Evolutionary conservation across 2,888 invertebrate genomes (phyloP).

Genomic region (Pemphredon lugubris): DNA sequence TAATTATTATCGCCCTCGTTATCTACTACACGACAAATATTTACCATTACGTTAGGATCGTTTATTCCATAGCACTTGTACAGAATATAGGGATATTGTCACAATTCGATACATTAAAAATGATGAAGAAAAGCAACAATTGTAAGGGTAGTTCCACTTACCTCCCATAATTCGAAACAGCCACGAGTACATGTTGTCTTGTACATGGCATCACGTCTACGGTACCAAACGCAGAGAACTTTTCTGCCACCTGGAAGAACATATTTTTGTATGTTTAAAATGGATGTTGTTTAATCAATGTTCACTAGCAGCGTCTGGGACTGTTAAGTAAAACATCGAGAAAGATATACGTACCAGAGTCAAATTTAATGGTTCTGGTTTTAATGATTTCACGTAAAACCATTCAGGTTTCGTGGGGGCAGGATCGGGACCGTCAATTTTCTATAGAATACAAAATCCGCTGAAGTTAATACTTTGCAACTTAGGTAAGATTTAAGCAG

Average conservation of each 20-base stretch:
- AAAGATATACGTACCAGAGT: slow-evolving; percentile 30
- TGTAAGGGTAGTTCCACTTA: slow-evolving; percentile 79
- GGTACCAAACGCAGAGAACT: slow-evolving; percentile 84
- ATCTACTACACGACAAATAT: too few species aligned
- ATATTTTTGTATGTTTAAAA: neutral
- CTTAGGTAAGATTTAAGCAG: too few species aligned
- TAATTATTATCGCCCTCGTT: neutral
- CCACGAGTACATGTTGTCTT: slow-evolving; percentile 83
- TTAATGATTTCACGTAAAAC: slow-evolving; percentile 80
- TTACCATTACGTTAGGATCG: too few species aligned
- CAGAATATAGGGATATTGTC: too few species aligned
- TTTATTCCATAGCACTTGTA: too few species aligned
- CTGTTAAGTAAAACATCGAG: neutral
- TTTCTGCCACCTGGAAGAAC: slow-evolving; percentile 82
- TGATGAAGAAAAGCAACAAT: too few species aligned
- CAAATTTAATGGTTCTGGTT: slow-evolving; percentile 31
- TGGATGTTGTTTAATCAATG: neutral
- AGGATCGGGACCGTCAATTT: slow-evolving; percentile 83
- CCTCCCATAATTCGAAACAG: slow-evolving; percentile 84
- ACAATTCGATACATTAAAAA: too few species aligned
- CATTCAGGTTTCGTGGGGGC: slow-evolving; percentile 82
- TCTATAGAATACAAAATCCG: slow-evolving; percentile 75
- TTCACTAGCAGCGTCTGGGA: too few species aligned
- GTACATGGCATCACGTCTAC: slow-evolving; percentile 84
- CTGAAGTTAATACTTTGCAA: neutral